Percentiles rank a stretch among this genome's conserved stretches.
Conservation (phyloP, 2,888 invertebrate genomes). For the Heliconius ismenius region DNA sequence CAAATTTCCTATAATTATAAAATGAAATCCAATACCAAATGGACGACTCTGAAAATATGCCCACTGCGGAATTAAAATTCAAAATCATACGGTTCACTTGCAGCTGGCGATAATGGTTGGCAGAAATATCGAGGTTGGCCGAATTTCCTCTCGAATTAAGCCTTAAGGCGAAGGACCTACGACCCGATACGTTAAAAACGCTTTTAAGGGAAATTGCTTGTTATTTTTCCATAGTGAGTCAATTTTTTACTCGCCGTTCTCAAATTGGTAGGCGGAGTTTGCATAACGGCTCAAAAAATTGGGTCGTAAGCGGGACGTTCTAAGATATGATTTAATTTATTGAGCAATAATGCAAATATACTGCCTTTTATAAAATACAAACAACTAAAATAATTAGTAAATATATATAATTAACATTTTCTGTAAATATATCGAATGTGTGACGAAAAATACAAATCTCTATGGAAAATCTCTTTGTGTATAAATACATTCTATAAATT, state of each 20-base stretch:
- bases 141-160: constrained; percentile 43
- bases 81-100: constrained; percentile 44
- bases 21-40: constrained; percentile 27
- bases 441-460: not conserved
- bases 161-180: constrained; percentile 44
- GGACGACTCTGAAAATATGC: constrained; percentile 33
- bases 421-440: too few species aligned
- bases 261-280: constrained; percentile 47
- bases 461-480: not conserved
- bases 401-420: not conserved
- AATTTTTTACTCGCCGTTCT: constrained; percentile 44
- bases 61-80: constrained; percentile 37
- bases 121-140: constrained; percentile 41
- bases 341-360: constrained; percentile 30
- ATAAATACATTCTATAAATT: constrained; percentile 14
- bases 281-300: constrained; percentile 44
- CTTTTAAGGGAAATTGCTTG: constrained; percentile 43
- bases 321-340: constrained; percentile 37
- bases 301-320: constrained; percentile 44
- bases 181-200: constrained; percentile 40
- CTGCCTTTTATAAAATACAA: constrained; percentile 4
- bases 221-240: constrained; percentile 42
- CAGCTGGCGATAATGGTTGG: constrained; percentile 44
- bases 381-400: not conserved
- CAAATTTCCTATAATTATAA: constrained; percentile 14